Base-by-base conservation (phyloP, 30 jellyfish, hydroid and myxozoan genomes). In the Hydractinia echinata region DNA sequence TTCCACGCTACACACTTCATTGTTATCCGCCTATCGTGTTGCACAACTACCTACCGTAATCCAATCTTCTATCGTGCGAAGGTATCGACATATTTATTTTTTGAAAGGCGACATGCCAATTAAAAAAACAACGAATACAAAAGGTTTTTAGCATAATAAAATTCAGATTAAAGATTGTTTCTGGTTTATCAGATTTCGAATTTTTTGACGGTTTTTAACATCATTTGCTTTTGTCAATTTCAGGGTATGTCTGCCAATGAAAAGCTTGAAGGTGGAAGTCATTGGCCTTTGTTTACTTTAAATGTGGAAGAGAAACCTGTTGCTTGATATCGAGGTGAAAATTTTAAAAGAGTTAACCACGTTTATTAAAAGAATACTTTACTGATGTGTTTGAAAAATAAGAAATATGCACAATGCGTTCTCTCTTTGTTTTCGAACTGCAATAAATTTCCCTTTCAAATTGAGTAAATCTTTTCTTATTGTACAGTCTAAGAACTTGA, bases 221-320 rank as follows among this genome's bases (percentile, higher is more conserved):
- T 64, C n/a, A 53, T 55, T 79, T 64, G 18, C 10, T 64, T 64
- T 7, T 67, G 61, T 13, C 0, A 14, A 60, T 19, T 55, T 39
- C 51, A 93, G 99, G 99, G 96, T 9, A 93, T 93, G 99, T 39
- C 89, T 8, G 85, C 55, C 49, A 80, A 84, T 60, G 96, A 93
- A 72, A 81, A 81, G 66, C 76, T 93, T 74, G 76, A 83, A 73
- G 99, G 99, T 11, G 99, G 99, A 48, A 92, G 81, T 64, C 78
- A 82, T 66, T 93, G 99, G 99, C 99, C 99, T 51, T 87, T 93
- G 74, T 93, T 87, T 84, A 86, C 97, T 66, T 80, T 83, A 19
- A 76, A 88, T 48, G 53, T 77, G 39, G 72, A 86, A 13, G 94
- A 93, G 61, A 21, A 54, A 15, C 91, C 99, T 50, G 84, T 72